Evolutionary conservation across 2,888 invertebrate species (phyloP).

Genomic region (Pollenia griseotomentosa): DNA sequence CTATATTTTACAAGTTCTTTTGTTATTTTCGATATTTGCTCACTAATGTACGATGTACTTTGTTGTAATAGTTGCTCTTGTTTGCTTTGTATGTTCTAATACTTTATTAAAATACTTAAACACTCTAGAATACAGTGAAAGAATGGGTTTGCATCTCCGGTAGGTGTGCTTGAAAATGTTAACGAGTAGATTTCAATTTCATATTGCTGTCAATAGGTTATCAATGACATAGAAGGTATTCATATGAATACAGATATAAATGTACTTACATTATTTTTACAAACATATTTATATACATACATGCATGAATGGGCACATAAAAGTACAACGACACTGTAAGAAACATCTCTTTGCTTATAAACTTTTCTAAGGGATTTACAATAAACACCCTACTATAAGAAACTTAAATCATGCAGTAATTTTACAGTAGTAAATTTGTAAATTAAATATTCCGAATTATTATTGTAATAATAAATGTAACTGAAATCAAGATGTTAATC

Average conservation of each 20-base stretch:
- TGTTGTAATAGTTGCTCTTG: neutral
- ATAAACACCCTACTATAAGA: neutral
- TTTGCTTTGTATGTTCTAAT: neutral
- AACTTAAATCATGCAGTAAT: neutral
- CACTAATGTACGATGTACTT: neutral
- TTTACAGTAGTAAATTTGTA: neutral
- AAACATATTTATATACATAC: neutral
- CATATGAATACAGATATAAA: conserved; percentile 19
- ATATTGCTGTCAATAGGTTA: conserved; percentile 67
- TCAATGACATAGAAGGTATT: conserved; percentile 49
- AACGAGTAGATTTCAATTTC: conserved; percentile 47
- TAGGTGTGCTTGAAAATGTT: neutral
- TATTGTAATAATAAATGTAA: no score
- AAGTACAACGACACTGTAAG: neutral
- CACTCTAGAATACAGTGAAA: neutral
- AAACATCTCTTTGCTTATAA: conserved; percentile 35
- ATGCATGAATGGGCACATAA: no score
- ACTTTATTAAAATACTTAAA: neutral
- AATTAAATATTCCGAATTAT: no score
- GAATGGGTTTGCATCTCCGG: neutral
- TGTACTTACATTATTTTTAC: neutral
- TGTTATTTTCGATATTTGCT: conserved; percentile 19
- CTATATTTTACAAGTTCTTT: conserved; percentile 6
- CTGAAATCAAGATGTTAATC: no score
- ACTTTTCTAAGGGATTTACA: conserved; percentile 6